Evolutionary conservation across 2,797 vertebrate genomes (phyloP), one percentile per base, ranked within the genome.

Genomic region (Coendou prehensilis): DNA sequence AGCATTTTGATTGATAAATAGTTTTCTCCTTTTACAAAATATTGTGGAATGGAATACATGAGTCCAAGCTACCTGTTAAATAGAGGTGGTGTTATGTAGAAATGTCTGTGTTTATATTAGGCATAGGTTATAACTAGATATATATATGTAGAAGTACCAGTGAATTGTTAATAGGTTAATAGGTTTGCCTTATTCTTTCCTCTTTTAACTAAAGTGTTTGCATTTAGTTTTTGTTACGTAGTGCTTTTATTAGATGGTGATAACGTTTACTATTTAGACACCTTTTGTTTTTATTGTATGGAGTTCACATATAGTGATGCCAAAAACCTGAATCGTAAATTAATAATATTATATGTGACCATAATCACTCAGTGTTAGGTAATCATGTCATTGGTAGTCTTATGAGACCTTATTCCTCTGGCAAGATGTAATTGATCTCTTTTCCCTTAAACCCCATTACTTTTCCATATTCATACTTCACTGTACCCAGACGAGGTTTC

Each of bases 351-450:
- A 79, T 80, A 45, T 87, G 28, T 75, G 50, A 30, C 57, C 33
- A 50, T 9, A 59, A 22, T n/a, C 54, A 41, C 45, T 93, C 78
- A 26, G 26, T 91, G 93, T 75, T 92, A 45, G 90, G 78, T 63
- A 84, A 37, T 47, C 57, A 9, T 11, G 5, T 91, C 61, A 6
- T 54, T 56, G 23, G 15, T 61, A 23, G 45, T 87, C 37, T 30
- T 59, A 1, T 30, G 45, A 87, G 45, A 13, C 50, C 57, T 75
- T 89, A 41, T 67, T 47, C 50, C 11, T 91, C 33, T 5, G 41
- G 10, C n/a, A 54, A 47, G 10, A n/a, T 41, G 7, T 59, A 41
- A 33, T 37, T 50, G 47, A 63, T 63, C 41, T 84, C 87, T 79
- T n/a, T 47, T 11, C n/a, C 56, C 33, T 56, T 80, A 45, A 67